These are phyloP conservation scores for Mesaphorura yosii DNA, from an alignment of 1,140 invertebrate species.

Conservation along the genomic window DNA sequence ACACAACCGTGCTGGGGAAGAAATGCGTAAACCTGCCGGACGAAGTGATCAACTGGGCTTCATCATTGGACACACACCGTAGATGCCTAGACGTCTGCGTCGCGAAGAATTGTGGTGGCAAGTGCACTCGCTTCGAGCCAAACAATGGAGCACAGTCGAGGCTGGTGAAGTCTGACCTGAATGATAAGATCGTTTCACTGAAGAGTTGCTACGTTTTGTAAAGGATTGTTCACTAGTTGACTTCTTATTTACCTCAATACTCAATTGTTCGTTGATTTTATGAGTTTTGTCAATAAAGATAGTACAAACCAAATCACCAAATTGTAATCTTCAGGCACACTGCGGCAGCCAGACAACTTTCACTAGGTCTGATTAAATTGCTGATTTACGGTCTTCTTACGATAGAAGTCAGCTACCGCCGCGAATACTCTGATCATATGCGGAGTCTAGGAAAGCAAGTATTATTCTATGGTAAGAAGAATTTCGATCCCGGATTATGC, in stretches of 20 bases:
- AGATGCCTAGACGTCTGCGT: constrained; percentile 18
- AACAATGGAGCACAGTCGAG: constrained; percentile 8
- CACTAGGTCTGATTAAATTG: background rate
- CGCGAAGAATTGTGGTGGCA: constrained; percentile 13
- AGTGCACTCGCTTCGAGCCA: constrained; percentile 16
- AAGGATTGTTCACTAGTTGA: background rate
- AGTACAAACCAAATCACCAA: background rate
- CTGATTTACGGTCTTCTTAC: background rate
- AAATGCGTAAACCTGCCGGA: constrained; percentile 15
- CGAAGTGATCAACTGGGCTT: constrained; percentile 15
- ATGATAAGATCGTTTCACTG: constrained; percentile 15
- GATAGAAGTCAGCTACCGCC: background rate
- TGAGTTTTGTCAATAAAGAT: background rate
- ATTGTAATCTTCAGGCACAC: background rate
- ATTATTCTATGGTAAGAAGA: background rate
- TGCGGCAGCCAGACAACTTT: background rate
- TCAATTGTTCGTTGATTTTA: background rate
- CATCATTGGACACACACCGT: constrained; percentile 14
- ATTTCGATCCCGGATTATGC: too few species aligned
- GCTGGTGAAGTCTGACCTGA: constrained; percentile 7
- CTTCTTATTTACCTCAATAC: background rate
- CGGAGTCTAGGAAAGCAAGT: background rate
- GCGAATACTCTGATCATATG: background rate
- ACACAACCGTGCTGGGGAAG: constrained; percentile 7
- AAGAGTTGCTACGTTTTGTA: constrained; percentile 18